Conservation (phyloP, 2,888 invertebrate genomes). For the Diarsia rubi region DNA sequence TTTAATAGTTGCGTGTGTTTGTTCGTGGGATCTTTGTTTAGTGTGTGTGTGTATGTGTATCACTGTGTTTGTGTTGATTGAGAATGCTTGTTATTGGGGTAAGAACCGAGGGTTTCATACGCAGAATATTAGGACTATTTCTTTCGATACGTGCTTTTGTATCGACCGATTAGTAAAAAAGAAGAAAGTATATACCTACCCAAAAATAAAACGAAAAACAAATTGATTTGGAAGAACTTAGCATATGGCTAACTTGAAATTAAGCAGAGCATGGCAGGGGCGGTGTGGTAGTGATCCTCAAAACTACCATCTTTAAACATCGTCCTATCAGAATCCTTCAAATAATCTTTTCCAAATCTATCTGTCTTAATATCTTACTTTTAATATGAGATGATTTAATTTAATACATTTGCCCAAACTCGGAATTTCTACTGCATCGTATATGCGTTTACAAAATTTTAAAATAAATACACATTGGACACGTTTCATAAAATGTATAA, state of each 20-base stretch:
- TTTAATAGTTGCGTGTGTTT: conserved; percentile 51
- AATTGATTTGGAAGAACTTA: neutral
- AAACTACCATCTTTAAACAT: too few species aligned
- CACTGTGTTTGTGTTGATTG: conserved; percentile 38
- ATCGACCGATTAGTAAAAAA: neutral
- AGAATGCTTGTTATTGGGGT: conserved; percentile 10
- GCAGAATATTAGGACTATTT: neutral
- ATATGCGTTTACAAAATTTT: too few species aligned
- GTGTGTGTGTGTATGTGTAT: conserved; percentile 6
- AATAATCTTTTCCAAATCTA: too few species aligned
- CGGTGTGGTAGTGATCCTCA: neutral
- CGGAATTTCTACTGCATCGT: too few species aligned
- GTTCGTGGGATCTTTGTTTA: conserved; percentile 36
- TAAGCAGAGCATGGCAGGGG: neutral
- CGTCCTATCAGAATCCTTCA: too few species aligned
- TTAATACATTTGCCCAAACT: too few species aligned
- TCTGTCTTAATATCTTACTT: too few species aligned
- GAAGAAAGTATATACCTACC: too few species aligned
- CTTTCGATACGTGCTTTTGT: neutral
- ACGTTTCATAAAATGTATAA: neutral
- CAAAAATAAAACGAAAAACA: neutral
- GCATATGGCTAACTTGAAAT: neutral
- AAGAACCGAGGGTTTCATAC: neutral
- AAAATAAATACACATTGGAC: too few species aligned
- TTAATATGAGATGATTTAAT: too few species aligned